Conservation (phyloP, 2,888 invertebrate genomes). For the Caenorhabditis sulstoni region DNA sequence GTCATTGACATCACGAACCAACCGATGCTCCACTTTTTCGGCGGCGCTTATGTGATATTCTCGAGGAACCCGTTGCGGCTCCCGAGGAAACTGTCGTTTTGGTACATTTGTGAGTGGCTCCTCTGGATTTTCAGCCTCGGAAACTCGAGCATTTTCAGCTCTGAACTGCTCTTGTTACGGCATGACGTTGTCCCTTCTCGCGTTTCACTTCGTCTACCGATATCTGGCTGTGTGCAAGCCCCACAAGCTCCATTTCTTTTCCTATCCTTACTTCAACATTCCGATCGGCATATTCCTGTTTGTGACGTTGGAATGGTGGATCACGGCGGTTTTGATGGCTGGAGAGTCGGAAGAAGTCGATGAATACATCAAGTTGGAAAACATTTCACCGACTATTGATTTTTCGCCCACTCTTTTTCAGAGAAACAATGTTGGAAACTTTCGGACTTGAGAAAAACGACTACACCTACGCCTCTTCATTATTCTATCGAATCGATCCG, state of each 20-base stretch:
- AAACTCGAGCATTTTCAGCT: conserved; percentile 7
- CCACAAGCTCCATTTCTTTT: not conserved
- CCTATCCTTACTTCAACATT: not conserved
- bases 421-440: conserved; percentile 22
- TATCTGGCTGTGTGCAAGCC: conserved; percentile 35
- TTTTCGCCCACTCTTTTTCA: conserved; percentile 11
- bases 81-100: conserved; percentile 12
- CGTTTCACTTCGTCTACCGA: conserved; percentile 45
- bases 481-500: conserved; percentile 13
- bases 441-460: conserved; percentile 1
- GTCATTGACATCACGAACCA: conserved; percentile 32
- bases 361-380: conserved; percentile 31
- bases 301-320: conserved; percentile 19
- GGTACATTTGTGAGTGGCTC: conserved; percentile 20
- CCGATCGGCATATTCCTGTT: conserved; percentile 1
- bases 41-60: conserved; percentile 17
- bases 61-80: conserved; percentile 1
- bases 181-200: conserved; percentile 20
- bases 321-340: conserved; percentile 1
- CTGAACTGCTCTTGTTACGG: conserved; percentile 29
- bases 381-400: no score
- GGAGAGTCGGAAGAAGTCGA: conserved; percentile 4
- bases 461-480: conserved; percentile 23
- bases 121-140: no score
- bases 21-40: conserved; percentile 22